Evolutionary conservation across 35 echinoderm and acorn worm species (phyloP).

Genomic region (Eucidaris tribuloides): DNA sequence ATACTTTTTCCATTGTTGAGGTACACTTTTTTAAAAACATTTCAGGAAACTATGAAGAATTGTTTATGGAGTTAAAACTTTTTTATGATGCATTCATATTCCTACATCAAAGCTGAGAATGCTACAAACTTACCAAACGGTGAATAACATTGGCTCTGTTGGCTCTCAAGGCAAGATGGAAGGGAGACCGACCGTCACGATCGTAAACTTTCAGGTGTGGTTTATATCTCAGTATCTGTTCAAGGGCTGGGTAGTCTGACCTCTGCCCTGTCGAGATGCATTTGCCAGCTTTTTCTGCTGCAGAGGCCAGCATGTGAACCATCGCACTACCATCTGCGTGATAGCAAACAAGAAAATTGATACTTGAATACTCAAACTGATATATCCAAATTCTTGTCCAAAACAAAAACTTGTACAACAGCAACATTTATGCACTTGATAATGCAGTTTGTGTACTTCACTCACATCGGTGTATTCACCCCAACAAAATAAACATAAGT

Average conservation of each 20-base stretch:
- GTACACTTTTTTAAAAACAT: too few relatives aligned
- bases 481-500: too few relatives aligned
- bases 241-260: constrained; percentile 17
- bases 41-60: too few relatives aligned
- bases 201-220: constrained; percentile 28
- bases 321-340: constrained; percentile 19
- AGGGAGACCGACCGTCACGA: constrained; percentile 32
- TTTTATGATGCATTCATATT: background rate
- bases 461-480: too few relatives aligned
- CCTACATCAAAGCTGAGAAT: background rate
- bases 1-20: too few relatives aligned
- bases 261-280: background rate
- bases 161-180: constrained; percentile 29
- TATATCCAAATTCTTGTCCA: too few relatives aligned
- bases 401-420: too few relatives aligned
- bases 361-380: too few relatives aligned
- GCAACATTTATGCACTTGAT: too few relatives aligned
- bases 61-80: too few relatives aligned
- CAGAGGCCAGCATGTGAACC: constrained; percentile 33
- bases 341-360: too few relatives aligned
- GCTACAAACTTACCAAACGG: constrained; percentile 50
- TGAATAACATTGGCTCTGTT: constrained; percentile 19
- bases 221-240: constrained; percentile 36
- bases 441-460: too few relatives aligned
- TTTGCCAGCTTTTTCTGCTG: background rate